phyloP scores from a whole-genome alignment of 1,140 invertebrate species.

The Euura lappo region DNA sequence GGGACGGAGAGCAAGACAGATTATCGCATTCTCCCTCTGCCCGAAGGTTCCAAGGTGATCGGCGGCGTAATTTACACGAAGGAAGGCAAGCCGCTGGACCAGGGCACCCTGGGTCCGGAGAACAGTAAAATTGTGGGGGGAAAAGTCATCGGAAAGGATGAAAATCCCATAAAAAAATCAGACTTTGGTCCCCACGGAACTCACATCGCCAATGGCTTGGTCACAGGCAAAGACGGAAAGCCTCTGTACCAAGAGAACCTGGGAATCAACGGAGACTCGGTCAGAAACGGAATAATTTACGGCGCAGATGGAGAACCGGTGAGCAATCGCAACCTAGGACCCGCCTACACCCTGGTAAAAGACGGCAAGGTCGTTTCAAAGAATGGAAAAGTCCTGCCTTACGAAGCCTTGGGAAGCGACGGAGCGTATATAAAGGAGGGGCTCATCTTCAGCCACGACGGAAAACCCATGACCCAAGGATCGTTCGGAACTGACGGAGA shows the following conservation, averaged over 20 bases:
- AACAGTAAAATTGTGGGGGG: conserved; percentile 46
- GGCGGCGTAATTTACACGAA: conserved; percentile 49
- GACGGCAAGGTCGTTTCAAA: conserved; percentile 51
- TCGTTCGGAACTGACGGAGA: conserved; percentile 46
- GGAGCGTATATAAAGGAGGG: conserved; percentile 55
- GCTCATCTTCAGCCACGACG: conserved; percentile 44
- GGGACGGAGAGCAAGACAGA: conserved; percentile 34
- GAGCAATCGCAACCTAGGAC: conserved; percentile 42
- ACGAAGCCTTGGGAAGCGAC: conserved; percentile 43
- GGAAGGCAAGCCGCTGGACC: conserved; percentile 50
- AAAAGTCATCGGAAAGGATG: conserved; percentile 48
- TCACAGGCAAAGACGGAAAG: conserved; percentile 56
- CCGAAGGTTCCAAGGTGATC: conserved; percentile 46
- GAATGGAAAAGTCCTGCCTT: conserved; percentile 49
- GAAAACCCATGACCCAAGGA: conserved; percentile 51
- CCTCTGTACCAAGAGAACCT: conserved; percentile 47
- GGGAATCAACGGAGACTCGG: conserved; percentile 46
- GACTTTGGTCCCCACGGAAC: conserved; percentile 51
- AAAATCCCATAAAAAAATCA: conserved; percentile 46
- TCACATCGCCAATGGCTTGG: conserved; percentile 45
- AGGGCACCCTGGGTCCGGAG: conserved; percentile 46
- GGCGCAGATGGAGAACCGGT: conserved; percentile 37
- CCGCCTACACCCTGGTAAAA: conserved; percentile 42
- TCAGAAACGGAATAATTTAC: conserved; percentile 49
- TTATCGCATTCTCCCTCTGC: conserved; percentile 48